phyloP scores from a whole-genome alignment of 2,797 vertebrate species.

The Danio albolineatus region DNA sequence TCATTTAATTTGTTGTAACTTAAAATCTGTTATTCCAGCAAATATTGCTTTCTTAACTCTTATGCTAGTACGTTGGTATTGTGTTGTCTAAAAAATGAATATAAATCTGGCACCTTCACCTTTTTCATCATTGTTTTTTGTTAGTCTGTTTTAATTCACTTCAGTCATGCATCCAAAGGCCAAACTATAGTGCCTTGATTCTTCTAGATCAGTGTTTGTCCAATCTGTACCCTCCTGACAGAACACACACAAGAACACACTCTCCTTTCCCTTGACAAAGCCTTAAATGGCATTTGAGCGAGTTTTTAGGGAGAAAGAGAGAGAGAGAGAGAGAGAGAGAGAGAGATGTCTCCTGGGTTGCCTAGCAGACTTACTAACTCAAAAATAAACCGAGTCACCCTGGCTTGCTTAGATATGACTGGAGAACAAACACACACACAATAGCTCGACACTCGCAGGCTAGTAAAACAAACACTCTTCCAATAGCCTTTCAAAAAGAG shows the following conservation, averaged over 20 bases:
- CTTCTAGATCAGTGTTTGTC: not conserved
- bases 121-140: no score
- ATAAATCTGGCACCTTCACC: no score
- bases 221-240: slow-evolving; percentile 26
- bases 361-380: slow-evolving; percentile 71
- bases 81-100: no score
- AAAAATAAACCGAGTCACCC: slow-evolving; percentile 70
- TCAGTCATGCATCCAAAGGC: not conserved
- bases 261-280: slow-evolving; percentile 60
- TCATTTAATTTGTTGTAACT: no score
- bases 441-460: not conserved
- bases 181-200: not conserved
- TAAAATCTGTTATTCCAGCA: no score
- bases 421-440: slow-evolving; percentile 15
- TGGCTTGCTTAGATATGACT: slow-evolving; percentile 49
- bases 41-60: no score
- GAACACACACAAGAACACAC: slow-evolving; percentile 44
- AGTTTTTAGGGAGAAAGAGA: slow-evolving; percentile 54
- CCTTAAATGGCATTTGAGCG: slow-evolving; percentile 75
- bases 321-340: not conserved
- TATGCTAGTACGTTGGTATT: no score
- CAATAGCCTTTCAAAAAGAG: slow-evolving; percentile 5
- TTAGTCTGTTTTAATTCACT: not conserved
- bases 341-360: slow-evolving; percentile 66
- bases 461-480: slow-evolving; percentile 9